Evolutionary conservation across 2,888 invertebrate species (phyloP).

Genomic region (Steinernema hermaphroditum): DNA sequence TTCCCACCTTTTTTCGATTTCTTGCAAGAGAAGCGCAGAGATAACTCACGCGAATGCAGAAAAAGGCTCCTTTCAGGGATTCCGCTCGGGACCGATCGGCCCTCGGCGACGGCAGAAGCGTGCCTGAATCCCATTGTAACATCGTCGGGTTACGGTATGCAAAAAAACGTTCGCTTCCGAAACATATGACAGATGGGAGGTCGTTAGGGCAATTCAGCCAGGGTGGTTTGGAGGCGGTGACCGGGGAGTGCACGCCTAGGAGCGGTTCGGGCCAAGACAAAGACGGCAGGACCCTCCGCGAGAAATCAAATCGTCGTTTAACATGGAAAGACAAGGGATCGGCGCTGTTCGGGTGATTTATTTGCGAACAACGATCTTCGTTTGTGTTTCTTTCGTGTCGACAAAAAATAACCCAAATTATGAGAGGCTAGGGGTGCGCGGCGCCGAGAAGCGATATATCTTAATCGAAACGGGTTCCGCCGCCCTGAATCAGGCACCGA

Average conservation of each 20-base stretch:
- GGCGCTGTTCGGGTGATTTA: slow-evolving; percentile 24
- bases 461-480: slow-evolving; percentile 30
- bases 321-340: slow-evolving; percentile 16
- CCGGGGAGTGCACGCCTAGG: not conserved
- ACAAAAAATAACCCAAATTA: slow-evolving; percentile 29
- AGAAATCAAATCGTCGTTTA: not conserved
- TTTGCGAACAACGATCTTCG: not conserved
- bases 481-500: not conserved
- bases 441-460: slow-evolving; percentile 27
- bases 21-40: too few species aligned
- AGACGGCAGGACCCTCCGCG: slow-evolving; percentile 13
- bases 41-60: too few species aligned
- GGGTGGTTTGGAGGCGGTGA: slow-evolving; percentile 4
- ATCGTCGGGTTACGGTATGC: slow-evolving; percentile 1
- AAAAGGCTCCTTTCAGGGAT: too few species aligned
- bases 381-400: slow-evolving; percentile 21
- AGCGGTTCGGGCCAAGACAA: not conserved
- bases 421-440: slow-evolving; percentile 7
- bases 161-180: slow-evolving; percentile 7
- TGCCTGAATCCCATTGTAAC: not conserved
- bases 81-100: too few species aligned
- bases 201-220: slow-evolving; percentile 8
- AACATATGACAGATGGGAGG: slow-evolving; percentile 29
- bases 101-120: too few species aligned
- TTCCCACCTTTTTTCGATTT: too few species aligned